Evolutionary conservation across 2,888 invertebrate species (phyloP).

Genomic region (Dendrolimus houi): DNA sequence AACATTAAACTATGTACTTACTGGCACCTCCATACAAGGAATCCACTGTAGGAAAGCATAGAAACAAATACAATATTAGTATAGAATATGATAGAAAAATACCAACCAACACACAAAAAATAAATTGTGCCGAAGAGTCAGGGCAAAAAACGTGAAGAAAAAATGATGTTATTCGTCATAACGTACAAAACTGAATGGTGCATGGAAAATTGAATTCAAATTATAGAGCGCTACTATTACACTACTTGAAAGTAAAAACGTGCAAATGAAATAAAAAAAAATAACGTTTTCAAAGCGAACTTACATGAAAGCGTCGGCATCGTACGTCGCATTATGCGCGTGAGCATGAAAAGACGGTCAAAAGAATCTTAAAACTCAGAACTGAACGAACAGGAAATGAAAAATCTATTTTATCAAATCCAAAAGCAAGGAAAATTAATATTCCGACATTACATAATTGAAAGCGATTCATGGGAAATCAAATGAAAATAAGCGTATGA

Average conservation of each 20-base stretch:
- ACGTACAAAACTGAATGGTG: constrained; percentile 52
- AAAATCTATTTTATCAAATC: constrained; percentile 42
- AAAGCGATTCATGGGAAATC: constrained; percentile 35
- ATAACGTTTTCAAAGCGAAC: constrained; percentile 45
- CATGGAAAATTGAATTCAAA: constrained; percentile 49
- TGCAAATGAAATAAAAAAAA: constrained; percentile 55
- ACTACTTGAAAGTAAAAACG: constrained; percentile 18
- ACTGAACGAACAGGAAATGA: constrained; percentile 50
- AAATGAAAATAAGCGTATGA: constrained; percentile 43
- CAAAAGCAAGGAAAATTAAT: constrained; percentile 44
- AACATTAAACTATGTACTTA: constrained; percentile 56
- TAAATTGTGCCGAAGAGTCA: constrained; percentile 34
- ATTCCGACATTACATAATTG: constrained; percentile 31
- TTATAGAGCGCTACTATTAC: constrained; percentile 54
- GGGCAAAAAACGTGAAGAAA: constrained; percentile 23
- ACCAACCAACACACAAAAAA: constrained; percentile 25
- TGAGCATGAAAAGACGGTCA: constrained; percentile 66
- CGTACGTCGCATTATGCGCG: constrained; percentile 54
- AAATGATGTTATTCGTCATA: constrained; percentile 10
- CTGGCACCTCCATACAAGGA: constrained; percentile 84
- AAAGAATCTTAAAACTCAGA: constrained; percentile 66
- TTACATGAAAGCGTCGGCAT: constrained; percentile 69
- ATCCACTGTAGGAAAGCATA: constrained; percentile 78
- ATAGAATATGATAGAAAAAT: constrained; percentile 12
- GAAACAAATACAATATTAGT: constrained; percentile 61